phyloP scores from a whole-genome alignment of 2,888 invertebrate genomes.

The Crocallis elinguaria region DNA sequence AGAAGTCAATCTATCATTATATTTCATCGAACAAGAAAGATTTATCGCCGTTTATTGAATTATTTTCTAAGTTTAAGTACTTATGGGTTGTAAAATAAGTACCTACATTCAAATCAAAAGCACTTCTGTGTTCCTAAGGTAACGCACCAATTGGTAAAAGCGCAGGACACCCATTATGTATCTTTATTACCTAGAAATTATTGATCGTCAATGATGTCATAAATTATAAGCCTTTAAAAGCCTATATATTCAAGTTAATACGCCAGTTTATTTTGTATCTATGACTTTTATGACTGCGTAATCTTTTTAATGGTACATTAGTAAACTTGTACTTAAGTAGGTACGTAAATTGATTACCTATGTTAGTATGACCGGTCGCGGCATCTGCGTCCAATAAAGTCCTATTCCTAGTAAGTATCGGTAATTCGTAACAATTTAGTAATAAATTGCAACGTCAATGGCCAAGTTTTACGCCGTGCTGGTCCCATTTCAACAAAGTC shows the following conservation, averaged over 20 bases:
- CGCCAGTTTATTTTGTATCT: too few species aligned
- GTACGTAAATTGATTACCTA: neutral
- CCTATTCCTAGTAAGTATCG: constrained; percentile 61
- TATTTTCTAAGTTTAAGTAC: too few species aligned
- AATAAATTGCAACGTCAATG: constrained; percentile 70
- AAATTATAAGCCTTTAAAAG: too few species aligned
- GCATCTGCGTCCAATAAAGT: constrained; percentile 18
- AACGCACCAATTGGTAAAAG: neutral
- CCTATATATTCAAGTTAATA: too few species aligned
- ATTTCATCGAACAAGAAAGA: too few species aligned
- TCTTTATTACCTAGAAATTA: neutral
- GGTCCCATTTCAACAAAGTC: constrained; percentile 76
- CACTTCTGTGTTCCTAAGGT: neutral
- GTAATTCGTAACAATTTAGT: constrained; percentile 73
- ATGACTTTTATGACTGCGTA: neutral
- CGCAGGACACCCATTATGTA: neutral
- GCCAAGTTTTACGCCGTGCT: constrained; percentile 59
- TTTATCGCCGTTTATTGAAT: too few species aligned
- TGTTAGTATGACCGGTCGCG: neutral
- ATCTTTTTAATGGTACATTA: neutral
- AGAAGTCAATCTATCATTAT: too few species aligned
- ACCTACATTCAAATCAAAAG: neutral
- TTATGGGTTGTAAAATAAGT: too few species aligned
- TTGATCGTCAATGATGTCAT: neutral
- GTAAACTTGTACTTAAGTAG: neutral